Percentiles rank a stretch among this genome's conserved stretches.
Evolutionary conservation across 2,113 vertebrate species (phyloP).

Genomic region (Dipodomys spectabilis): DNA sequence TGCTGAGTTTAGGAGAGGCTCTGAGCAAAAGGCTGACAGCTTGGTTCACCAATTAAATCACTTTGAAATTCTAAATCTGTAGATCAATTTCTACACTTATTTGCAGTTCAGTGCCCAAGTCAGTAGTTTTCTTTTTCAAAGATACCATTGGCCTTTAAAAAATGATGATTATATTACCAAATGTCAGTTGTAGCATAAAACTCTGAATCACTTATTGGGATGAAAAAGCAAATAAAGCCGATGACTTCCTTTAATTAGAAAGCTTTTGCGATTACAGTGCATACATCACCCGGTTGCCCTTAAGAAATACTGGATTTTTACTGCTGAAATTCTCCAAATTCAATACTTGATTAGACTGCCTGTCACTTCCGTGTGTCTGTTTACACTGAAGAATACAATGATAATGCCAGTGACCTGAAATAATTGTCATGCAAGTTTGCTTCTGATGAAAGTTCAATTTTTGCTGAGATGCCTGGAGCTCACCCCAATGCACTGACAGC

Average conservation of each 20-base stretch:
- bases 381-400: constrained; percentile 63
- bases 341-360: constrained; percentile 72
- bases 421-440: constrained; percentile 73
- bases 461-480: constrained; percentile 46
- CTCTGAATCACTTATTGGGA: neutral
- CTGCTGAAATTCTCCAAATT: constrained; percentile 10
- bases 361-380: constrained; percentile 68
- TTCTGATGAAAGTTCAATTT: constrained; percentile 74
- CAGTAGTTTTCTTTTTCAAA: constrained; percentile 9
- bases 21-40: constrained; percentile 10
- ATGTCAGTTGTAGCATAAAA: neutral
- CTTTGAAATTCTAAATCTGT: constrained; percentile 25
- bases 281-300: constrained; percentile 43
- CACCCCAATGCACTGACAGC: neutral
- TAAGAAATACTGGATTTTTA: constrained; percentile 58
- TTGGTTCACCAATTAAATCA: constrained; percentile 56
- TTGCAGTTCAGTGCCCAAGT: neutral
- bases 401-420: constrained; percentile 80
- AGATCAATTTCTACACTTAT: constrained; percentile 29
- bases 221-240: constrained; percentile 54
- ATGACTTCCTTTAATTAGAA: constrained; percentile 72
- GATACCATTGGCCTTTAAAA: constrained; percentile 14
- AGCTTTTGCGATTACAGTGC: constrained; percentile 2
- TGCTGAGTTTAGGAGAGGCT: neutral
- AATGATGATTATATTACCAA: neutral